Evolutionary conservation across 2,113 vertebrate genomes (phyloP), one percentile per base, ranked within the genome.

Genomic region (Neogobius melanostomus): DNA sequence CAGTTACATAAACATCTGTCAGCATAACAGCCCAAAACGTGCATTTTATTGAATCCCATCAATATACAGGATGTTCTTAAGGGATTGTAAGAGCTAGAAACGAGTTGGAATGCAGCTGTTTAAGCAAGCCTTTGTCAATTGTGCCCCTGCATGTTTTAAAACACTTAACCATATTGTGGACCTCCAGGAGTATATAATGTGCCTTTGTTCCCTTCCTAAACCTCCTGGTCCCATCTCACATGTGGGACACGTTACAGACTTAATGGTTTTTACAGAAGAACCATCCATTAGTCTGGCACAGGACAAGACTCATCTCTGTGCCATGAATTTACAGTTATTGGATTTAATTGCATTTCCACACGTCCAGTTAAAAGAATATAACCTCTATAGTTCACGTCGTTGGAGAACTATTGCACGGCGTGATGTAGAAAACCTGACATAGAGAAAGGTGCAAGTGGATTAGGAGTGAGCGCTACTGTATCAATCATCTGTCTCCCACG

Each of bases 181-280:
- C 12, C 57, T 61, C 36, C 42, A 21, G 44, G 61, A 64, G 61
- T 64, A 1, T 3, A 21, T 62, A 46, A 9, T 10, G 45, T 21
- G n/a, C 10, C 44, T 64, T 64, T 64, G 61, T 64, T 64, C 44
- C 61, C 36, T 6, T 61, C 57, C 6, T 6, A 43, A 61, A 11
- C 57, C 28, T 7, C 9, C 57, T 60, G 57, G 15, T 45, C 44
- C 21, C 14, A 6, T 15, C 11, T 50, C 64, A 66, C 64, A 66
- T 64, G 44, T 66, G 64, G 64, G 14, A 28, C 11, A 49, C 21
- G 48, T 66, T 51, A 52, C 3, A n/a, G 12, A 5, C 17, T 4
- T 49, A 28, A 66, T 66, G 64, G 49, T 8, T 66, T 51, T 51
- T 52, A 66, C 64, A 66, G 49, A 42, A n/a, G 42, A n/a, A 59